These are phyloP conservation scores for Pemphigus obesinymphae DNA, from an alignment of 1,140 invertebrate genomes.

Conservation along the genomic window DNA sequence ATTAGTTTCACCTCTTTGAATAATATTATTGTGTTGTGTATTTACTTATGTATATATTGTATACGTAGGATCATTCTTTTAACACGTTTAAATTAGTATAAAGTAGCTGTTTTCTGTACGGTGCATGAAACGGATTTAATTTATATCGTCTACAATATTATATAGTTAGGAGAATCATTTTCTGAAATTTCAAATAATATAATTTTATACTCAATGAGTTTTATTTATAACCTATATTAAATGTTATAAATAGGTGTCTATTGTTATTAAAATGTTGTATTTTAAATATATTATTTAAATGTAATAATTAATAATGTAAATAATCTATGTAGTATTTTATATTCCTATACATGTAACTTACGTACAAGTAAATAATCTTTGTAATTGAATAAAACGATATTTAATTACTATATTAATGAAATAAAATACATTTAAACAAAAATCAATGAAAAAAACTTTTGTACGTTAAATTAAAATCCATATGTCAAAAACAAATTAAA, in stretches of 20 bases:
- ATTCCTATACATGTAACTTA: too few relatives aligned
- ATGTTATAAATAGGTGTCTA: too few relatives aligned
- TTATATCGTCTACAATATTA: neutral
- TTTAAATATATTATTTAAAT: neutral
- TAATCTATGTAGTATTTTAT: too few relatives aligned
- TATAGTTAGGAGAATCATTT: neutral
- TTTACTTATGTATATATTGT: neutral
- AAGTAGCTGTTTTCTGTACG: neutral
- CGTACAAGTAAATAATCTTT: too few relatives aligned
- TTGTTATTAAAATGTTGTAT: neutral
- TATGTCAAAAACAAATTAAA: slow-evolving; percentile 11
- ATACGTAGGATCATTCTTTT: neutral
- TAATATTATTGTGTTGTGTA: neutral
- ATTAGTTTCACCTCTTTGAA: neutral
- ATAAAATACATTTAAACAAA: neutral
- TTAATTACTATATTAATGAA: neutral
- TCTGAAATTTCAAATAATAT: neutral
- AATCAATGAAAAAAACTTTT: neutral
- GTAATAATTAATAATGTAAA: neutral
- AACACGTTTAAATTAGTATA: neutral
- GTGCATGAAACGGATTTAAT: neutral
- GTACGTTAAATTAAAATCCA: neutral
- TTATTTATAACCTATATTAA: too few relatives aligned
- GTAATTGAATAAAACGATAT: neutral
- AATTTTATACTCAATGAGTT: too few relatives aligned